Conservation (phyloP, 2,797 vertebrate species). For the Acanthiza pusilla region DNA sequence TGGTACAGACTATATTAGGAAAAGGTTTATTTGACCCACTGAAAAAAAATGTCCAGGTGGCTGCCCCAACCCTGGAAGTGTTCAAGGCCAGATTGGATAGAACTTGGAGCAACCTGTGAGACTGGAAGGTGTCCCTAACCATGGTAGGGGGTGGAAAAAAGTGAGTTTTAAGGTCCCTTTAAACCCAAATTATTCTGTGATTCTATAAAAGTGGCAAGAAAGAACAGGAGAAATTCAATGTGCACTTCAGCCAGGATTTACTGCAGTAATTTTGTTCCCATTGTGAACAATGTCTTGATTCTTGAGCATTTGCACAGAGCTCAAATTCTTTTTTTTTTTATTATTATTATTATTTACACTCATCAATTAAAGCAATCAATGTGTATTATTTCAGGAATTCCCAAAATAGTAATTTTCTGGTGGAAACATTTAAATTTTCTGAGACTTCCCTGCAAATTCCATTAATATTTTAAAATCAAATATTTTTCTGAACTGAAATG, state of each 20-base stretch:
- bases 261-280: background rate
- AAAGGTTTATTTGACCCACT: background rate
- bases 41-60: background rate
- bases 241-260: background rate
- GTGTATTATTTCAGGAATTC: background rate
- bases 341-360: background rate
- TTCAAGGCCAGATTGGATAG: background rate
- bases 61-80: background rate
- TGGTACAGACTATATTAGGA: background rate
- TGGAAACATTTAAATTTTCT: background rate
- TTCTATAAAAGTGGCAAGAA: background rate
- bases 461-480: background rate
- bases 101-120: background rate
- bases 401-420: background rate
- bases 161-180: background rate
- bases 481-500: background rate
- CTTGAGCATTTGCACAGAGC: background rate
- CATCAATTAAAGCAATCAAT: background rate
- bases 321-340: background rate
- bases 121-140: background rate
- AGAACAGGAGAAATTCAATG: background rate
- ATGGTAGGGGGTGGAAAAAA: background rate
- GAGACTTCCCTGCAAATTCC: background rate
- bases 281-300: accelerated
- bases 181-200: background rate